Base-by-base conservation (phyloP, 2,888 invertebrate species). In the Latrodectus hesperus region DNA sequence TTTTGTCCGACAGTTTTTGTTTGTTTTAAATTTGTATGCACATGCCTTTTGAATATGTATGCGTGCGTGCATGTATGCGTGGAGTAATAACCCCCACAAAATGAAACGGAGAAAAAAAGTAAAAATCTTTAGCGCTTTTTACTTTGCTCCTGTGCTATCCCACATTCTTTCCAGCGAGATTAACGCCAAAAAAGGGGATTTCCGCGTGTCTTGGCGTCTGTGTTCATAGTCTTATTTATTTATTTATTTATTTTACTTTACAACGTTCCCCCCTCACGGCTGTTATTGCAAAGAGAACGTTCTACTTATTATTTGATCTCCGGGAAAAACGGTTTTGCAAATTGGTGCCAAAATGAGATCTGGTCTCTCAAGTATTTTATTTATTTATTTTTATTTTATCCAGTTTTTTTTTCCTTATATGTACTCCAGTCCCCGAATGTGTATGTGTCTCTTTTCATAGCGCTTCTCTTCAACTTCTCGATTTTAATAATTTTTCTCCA, bases 271-370 rank as follows among this genome's bases (percentile, higher is more conserved):
- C 53, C 38, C 12, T 67, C 52, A 9, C 55, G 65, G 52, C 72
- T 26, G 78, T 70, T 84, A 70, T 77, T 77, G 65, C 78, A 65
- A 52, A 53, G 49, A 55, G 38, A 52, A 81, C 73, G 76, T 60
- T 51, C 76, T 52, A 80, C 81, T 87, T 87, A 87, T 87, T 81
- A 87, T 87, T 87, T 81, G 86, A 87, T 87, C 86, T 81, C 74
- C 52, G 52, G 17, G 79, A 74, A 80, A 75, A 78, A 80, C 82
- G 82, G 82, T 82, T 82, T 68, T 60, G 82, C 82, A 82, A 82
- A 82, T 82, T 82, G 82, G 82, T 68, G 82, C 75, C 82, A 82
- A 75, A 82, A 82, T 70, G 75, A 60, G 75, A 75, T 75, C 75
- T 70, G 55, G 53, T 55, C 38, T 51, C 38, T 22, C 22, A 68